A percentile compares a stretch with the other conserved stretches of the same genome.
Conservation (phyloP, 2,113 vertebrate species). For the Callospermophilus lateralis region DNA sequence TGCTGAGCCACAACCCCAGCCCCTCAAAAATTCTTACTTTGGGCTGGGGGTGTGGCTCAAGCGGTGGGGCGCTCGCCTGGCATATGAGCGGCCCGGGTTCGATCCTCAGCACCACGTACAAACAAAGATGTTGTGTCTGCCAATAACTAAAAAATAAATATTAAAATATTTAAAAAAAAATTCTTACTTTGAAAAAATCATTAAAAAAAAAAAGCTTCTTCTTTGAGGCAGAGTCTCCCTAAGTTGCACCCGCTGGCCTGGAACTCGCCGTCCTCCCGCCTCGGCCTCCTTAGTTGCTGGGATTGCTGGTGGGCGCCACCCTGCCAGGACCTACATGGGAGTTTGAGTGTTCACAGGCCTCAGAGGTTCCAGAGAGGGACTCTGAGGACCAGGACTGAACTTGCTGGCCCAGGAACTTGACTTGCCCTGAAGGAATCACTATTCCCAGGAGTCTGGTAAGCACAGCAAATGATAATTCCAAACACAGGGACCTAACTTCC, state of each 20-base stretch:
- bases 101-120: no score
- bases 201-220: no score
- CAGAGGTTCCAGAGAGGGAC: not conserved
- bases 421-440: not conserved
- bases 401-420: constrained; percentile 35
- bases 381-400: not conserved
- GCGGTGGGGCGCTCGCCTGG: no score
- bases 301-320: not conserved
- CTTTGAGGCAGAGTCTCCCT: not conserved
- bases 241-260: not conserved
- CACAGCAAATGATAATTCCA: constrained; percentile 5
- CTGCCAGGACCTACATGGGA: no score
- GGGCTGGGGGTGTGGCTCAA: no score
- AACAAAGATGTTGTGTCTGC: no score
- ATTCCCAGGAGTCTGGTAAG: not conserved
- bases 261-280: not conserved
- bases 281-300: not conserved
- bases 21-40: no score
- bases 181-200: no score
- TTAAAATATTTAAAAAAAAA: no score
- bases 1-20: no score
- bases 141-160: no score
- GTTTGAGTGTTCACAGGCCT: not conserved
- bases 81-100: no score
- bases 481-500: not conserved